Percentiles rank a stretch among this genome's conserved stretches.
phyloP scores from a whole-genome alignment of 2,888 invertebrate species.

The Cephus pygmeus region DNA sequence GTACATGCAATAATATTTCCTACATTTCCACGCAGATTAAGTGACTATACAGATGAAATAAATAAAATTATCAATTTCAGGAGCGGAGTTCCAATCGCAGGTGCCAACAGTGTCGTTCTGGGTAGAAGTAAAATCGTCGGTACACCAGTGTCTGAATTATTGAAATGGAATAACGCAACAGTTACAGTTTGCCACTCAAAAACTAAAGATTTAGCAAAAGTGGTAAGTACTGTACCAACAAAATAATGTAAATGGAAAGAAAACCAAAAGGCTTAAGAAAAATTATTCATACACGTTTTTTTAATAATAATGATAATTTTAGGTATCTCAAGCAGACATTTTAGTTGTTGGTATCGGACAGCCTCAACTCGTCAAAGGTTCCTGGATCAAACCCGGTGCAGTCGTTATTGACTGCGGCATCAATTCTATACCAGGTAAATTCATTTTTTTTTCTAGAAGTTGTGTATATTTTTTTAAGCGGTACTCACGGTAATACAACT shows the following conservation, averaged over 20 bases:
- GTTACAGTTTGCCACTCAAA: conserved; percentile 97
- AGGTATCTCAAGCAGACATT: conserved; percentile 89
- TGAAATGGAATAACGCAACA: conserved; percentile 97
- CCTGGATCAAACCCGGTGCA: conserved; percentile 98
- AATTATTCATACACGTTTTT: neutral
- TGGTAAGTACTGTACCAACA: conserved; percentile 67
- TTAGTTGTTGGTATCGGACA: conserved; percentile 96
- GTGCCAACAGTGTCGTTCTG: conserved; percentile 90
- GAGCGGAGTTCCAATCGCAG: conserved; percentile 80
- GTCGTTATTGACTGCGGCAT: conserved; percentile 99
- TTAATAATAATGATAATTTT: conserved; percentile 16
- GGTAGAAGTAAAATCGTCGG: conserved; percentile 99
- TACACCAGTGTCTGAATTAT: conserved; percentile 91
- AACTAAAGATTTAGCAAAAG: conserved; percentile 83
- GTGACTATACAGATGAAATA: conserved; percentile 8
- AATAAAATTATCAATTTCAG: conserved; percentile 51
- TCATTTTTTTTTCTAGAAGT: neutral
- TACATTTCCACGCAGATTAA: neutral
- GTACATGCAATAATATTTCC: conserved; percentile 46
- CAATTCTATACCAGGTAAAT: conserved; percentile 85
- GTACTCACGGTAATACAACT: neutral
- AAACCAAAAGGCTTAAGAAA: neutral
- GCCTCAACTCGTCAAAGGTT: conserved; percentile 89
- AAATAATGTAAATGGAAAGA: neutral
- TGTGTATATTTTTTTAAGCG: neutral